A percentile compares a stretch with the other conserved stretches of the same genome.
Conservation (phyloP, 2,888 invertebrate species). For the Taphrorychus bicolor region DNA sequence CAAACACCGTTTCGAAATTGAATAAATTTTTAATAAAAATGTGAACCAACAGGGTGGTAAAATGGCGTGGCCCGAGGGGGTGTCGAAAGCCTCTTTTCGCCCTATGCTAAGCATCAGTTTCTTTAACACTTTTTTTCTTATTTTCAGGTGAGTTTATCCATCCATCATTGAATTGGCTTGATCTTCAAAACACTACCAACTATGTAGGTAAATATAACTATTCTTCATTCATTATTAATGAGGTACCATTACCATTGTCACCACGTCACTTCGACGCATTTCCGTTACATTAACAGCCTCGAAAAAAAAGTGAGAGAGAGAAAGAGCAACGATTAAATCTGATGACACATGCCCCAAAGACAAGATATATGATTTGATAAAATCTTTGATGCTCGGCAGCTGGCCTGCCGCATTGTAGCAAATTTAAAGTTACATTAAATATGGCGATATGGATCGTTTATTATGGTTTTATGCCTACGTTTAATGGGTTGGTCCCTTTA, state of each 20-base stretch:
- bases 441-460: conserved; percentile 35
- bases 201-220: too few relatives aligned
- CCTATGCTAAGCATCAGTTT: too few relatives aligned
- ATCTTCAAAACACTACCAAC: too few relatives aligned
- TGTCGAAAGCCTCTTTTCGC: conserved; percentile 2
- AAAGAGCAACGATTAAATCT: conserved; percentile 38
- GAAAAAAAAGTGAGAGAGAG: conserved; percentile 10
- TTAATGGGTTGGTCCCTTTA: conserved; percentile 23
- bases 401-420: conserved; percentile 52
- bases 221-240: too few relatives aligned
- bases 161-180: too few relatives aligned
- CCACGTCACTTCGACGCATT: conserved; percentile 7
- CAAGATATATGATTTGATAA: conserved; percentile 55
- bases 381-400: conserved; percentile 55
- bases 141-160: too few relatives aligned
- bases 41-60: conserved; percentile 14
- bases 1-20: conserved; percentile 43
- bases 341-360: conserved; percentile 55
- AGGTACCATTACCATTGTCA: conserved; percentile 6
- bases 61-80: background rate
- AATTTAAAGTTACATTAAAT: conserved; percentile 58
- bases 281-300: conserved; percentile 13
- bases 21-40: conserved; percentile 41
- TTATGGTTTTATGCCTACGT: conserved; percentile 33
- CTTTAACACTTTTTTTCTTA: too few relatives aligned